Conservation (phyloP, 53 echinoderm and acorn worm genomes). For the Arbacia lixula region DNA sequence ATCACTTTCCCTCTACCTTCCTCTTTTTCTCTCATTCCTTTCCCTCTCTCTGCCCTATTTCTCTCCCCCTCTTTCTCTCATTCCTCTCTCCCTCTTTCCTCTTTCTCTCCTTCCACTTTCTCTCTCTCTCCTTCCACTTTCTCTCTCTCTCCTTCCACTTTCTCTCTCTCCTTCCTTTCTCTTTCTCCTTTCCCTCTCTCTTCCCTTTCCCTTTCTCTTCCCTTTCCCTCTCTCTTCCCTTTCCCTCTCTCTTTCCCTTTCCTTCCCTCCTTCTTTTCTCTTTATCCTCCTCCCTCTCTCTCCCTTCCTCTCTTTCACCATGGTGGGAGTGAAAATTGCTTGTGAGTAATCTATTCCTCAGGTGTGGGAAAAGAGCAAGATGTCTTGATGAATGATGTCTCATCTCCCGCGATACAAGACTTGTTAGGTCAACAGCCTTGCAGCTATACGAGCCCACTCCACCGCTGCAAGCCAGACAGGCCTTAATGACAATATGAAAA, state of each 20-base stretch:
- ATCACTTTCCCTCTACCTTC: neutral
- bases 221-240: neutral
- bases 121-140: no score
- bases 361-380: conserved; percentile 42
- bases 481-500: no score
- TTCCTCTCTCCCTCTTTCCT: no score
- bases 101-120: no score
- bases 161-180: no score
- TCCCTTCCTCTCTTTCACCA: neutral
- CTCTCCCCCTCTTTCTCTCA: neutral
- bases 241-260: neutral
- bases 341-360: conserved; percentile 50
- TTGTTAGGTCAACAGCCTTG: conserved; percentile 45
- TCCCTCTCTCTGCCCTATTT: neutral
- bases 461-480: no score
- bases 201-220: neutral
- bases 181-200: neutral
- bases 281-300: no score
- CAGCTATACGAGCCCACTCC: conserved; percentile 3
- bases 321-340: conserved; percentile 9
- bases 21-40: neutral
- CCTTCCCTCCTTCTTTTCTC: no score
- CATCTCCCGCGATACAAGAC: conserved; percentile 13
- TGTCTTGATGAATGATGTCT: conserved; percentile 40
- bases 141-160: no score